Evolutionary conservation across 2,113 vertebrate genomes (phyloP), one percentile per base, ranked within the genome.

Genomic region (Scartelaos histophorus): DNA sequence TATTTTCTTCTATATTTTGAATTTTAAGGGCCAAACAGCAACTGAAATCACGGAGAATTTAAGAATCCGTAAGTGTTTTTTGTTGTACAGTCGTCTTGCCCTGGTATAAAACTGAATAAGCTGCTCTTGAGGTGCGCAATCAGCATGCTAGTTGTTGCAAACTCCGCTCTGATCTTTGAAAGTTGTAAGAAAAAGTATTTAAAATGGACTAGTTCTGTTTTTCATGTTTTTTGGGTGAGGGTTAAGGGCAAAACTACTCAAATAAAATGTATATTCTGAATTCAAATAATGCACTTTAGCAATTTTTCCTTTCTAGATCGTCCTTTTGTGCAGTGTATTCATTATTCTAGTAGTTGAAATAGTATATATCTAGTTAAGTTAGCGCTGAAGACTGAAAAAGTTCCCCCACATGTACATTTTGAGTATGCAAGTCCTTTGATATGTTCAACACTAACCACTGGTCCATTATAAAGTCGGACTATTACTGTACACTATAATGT

Each of bases 261-360:
- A 6, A 19, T 51, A 19, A 17, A 51, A n/a, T 51, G 17, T 19
- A 51, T 1, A 7, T 51, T 5, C 16, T 51, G 17, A 51, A 5
- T 17, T n/a, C 35, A n/a, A n/a, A n/a, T n/a, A 7, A n/a, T n/a
- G 19, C 7, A n/a, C 19, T 53, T 53, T 53, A 53, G 1, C 51
- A 7, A 9, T 53, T 53, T 10, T 9, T 53, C 7, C 1, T n/a
- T 19, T 7, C 19, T 21, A 54, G 51, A 53, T 7, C n/a, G 51
- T n/a, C 51, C 51, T 54, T 54, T 51, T 54, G n/a, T 54, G 51
- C 51, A 11, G 51, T n/a, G 51, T 9, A 90, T 82, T 89, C 82
- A 84, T 89, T 85, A 86, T 92, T 86, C 79, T 90, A 85, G 74
- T 73, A 78, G 71, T 49, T 82, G 58, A 76, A 85, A 82, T 73